Evolutionary conservation across 2,888 invertebrate species (phyloP), one percentile per base, ranked within the genome.

Genomic region (Quadroppia sp.): DNA sequence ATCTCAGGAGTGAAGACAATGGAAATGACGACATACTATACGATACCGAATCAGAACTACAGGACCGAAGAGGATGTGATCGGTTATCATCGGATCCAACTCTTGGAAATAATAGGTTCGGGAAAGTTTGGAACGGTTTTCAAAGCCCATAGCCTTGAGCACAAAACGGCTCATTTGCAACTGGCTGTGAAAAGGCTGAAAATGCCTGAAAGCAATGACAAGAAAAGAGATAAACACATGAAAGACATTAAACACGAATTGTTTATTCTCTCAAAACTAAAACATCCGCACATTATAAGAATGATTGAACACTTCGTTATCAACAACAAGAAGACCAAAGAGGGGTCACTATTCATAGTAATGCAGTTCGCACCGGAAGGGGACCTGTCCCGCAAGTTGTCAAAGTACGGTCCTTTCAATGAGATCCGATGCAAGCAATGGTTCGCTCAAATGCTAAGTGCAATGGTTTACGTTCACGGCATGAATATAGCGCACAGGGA

Each of bases 401-500:
- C 6, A 1, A 20, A 74, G 11, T 48, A n/a, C 20, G 71, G 56
- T n/a, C 25, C 53, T 1, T 48, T 74, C 6, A 40, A 30, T 15
- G 74, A 74, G 50, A 13, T 13, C 6, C 20, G 1, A 1, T 30
- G 50, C 3, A 40, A 59, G 61, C 11, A 13, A 32, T 36, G 72
- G 61, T 71, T 72, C 28, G 11, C 45, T 17, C 74, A 74, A 42
- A 56, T 74, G 59, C 13, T 71, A 15, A 70, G 25, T 6, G 56
- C 71, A n/a, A 17, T 74, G 1, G 32, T 56, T 4, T 53, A 45
- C 48, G 23, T 74, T 36, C 74, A 74, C 32, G 1, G 30, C 13
- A 53, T 30, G 25, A 56, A 56, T 28, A 74, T 74, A 2, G 71
- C 74, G 9, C 74, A 74, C 48, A 61, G 74, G 25, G 74, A 74